Base-by-base conservation (phyloP, 2,113 vertebrate genomes). In the Lampris megalopsis region DNA sequence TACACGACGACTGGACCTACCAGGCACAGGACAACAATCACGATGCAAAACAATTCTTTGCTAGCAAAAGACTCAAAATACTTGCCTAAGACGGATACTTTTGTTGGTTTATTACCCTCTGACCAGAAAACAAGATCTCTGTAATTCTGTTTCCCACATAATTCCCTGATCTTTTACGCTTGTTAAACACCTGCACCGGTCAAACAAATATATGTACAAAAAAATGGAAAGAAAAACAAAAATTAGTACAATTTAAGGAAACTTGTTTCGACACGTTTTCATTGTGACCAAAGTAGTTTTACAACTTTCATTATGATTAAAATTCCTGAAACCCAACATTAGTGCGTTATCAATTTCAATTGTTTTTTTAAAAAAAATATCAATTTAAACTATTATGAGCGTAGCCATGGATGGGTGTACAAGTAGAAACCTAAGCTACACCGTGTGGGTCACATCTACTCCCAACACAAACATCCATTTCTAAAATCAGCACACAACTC, bases 281-380 rank as follows among this genome's bases (percentile, higher is more conserved):
- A 71, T 52, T 48, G 2, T 71, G 43, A 82, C 64, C 73, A 81
- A 82, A 78, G 81, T 47, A 53, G 42, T 63, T 71, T 59, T 58
- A 78, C 56, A 82, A 48, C 58, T 54, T 76, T 48, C 9, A 11
- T 10, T 53, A 68, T 3, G n/a, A 68, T 48, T 37, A 24, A 67
- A 67, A 81, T 57, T 61, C 49, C 47, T 65, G 45, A 68, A 13
- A 81, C 75, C 3, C 72, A 86, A 70, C 6, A 11, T 52, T 38
- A 70, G 49, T 62, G 68, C 62, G 77, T 74, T 81, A 0, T 24
- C 24, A 24, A 0, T 24, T 24, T 24, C 24, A 24, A 24, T 24
- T 24, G 24, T 24, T 24, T 24, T 24, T 24, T 0, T 0, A 24
- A 24, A 24, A 24, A 24, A 24, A 24, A 24, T 0, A 24, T 83